Evolutionary conservation across 2,113 vertebrate species (phyloP).

Genomic region (Nannospalax galili): DNA sequence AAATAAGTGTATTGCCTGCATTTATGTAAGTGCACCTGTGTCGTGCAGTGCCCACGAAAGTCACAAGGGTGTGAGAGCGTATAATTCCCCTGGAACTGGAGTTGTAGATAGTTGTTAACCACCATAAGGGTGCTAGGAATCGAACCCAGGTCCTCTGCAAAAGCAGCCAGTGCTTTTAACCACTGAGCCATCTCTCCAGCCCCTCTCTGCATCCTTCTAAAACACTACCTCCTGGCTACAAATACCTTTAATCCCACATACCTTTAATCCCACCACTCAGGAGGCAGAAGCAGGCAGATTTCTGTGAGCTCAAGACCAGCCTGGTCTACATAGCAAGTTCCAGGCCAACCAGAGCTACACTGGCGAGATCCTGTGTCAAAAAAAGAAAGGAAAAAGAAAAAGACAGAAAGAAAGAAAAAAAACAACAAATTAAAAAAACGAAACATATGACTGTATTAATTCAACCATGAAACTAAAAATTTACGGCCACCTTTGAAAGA

Average conservation of each 20-base stretch:
- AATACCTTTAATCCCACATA: neutral
- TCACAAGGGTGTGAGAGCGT: neutral
- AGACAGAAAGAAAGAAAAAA: too few relatives aligned
- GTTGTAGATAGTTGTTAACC: neutral
- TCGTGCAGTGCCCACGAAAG: neutral
- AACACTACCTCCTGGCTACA: neutral
- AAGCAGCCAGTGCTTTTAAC: neutral
- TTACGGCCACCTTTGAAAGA: too few relatives aligned
- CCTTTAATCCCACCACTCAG: neutral
- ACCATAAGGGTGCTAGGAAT: neutral
- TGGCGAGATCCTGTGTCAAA: too few relatives aligned
- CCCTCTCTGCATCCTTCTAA: neutral
- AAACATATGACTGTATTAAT: too few relatives aligned
- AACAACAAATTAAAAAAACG: too few relatives aligned
- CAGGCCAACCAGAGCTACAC: too few relatives aligned
- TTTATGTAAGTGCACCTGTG: neutral
- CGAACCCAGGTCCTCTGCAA: neutral
- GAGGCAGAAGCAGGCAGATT: too few relatives aligned
- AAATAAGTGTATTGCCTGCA: neutral
- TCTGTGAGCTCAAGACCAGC: too few relatives aligned
- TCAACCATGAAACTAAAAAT: too few relatives aligned
- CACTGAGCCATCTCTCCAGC: neutral
- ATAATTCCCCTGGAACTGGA: neutral
- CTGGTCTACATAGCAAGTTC: too few relatives aligned
- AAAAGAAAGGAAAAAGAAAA: too few relatives aligned